A percentile compares a stretch with the other conserved stretches of the same genome.
phyloP scores from a whole-genome alignment of 2,888 invertebrate species.

The Oligia fasciuncula region DNA sequence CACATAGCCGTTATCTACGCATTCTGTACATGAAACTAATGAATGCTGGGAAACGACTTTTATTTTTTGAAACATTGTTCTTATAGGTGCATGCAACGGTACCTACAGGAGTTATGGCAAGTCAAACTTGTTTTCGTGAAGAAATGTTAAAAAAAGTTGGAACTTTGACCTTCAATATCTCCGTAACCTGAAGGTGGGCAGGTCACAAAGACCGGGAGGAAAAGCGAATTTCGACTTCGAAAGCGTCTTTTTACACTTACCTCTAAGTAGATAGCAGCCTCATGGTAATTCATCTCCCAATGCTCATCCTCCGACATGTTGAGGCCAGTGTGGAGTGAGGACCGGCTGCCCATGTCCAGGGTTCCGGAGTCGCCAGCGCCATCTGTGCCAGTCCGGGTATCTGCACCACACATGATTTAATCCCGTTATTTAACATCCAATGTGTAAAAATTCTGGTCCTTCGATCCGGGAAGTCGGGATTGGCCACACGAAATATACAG shows the following conservation, averaged over 20 bases:
- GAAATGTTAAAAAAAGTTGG: background rate
- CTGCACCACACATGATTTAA: constrained; percentile 68
- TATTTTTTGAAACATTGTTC: background rate
- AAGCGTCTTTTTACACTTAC: constrained; percentile 79
- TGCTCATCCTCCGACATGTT: constrained; percentile 90
- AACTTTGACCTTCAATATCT: background rate
- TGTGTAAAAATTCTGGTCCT: constrained; percentile 8
- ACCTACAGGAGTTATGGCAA: background rate
- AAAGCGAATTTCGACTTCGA: background rate
- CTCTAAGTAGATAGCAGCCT: constrained; percentile 96
- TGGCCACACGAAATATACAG: background rate
- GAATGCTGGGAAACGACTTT: background rate
- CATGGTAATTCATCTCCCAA: constrained; percentile 97
- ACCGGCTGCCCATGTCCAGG: constrained; percentile 91
- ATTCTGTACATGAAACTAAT: background rate
- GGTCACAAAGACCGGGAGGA: no score
- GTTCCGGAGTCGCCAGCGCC: constrained; percentile 83
- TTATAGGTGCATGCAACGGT: background rate
- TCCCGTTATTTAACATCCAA: constrained; percentile 15
- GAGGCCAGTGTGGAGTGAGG: constrained; percentile 90
- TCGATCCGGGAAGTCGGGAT: constrained; percentile 11
- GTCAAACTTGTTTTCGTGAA: background rate
- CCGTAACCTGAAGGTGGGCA: background rate
- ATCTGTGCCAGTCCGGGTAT: constrained; percentile 80
- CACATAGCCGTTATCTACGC: background rate